A percentile compares a stretch with the other conserved stretches of the same genome.
Evolutionary conservation across 2,113 vertebrate species (phyloP).

Genomic region (Castor canadensis): DNA sequence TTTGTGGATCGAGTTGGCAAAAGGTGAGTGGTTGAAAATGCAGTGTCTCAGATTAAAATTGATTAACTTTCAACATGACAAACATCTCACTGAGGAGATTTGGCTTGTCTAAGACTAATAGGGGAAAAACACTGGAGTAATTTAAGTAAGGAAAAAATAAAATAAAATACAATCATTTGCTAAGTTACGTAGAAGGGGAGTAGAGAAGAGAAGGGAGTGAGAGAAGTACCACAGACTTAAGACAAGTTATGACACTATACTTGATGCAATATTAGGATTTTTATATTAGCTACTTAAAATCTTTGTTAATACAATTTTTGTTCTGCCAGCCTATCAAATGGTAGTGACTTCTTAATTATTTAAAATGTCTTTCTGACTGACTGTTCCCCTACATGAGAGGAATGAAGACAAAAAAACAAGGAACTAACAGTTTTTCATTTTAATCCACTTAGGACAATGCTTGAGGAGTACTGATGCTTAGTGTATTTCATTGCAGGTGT

Average conservation of each 20-base stretch:
- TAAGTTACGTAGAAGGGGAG: not conserved
- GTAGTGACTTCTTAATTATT: not conserved
- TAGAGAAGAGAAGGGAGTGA: not conserved
- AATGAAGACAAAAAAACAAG: not conserved
- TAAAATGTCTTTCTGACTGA: not conserved
- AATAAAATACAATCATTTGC: not conserved
- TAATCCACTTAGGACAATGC: not conserved
- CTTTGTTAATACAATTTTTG: not conserved
- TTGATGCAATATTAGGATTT: no score
- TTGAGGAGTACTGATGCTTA: not conserved
- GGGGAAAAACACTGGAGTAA: not conserved
- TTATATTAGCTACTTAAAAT: not conserved
- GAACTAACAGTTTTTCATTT: not conserved
- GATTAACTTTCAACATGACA: constrained; percentile 21
- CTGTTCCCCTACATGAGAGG: no score
- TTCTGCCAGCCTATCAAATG: not conserved
- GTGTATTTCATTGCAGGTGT: not conserved
- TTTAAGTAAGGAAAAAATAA: not conserved
- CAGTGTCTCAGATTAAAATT: not conserved
- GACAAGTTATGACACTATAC: not conserved
- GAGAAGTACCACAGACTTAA: not conserved
- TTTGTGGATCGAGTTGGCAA: not conserved
- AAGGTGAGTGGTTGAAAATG: constrained; percentile 6
- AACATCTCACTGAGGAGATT: not conserved
- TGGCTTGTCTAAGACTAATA: not conserved